Base-by-base conservation (phyloP, 2,888 invertebrate species). In the Salticus scenicus region DNA sequence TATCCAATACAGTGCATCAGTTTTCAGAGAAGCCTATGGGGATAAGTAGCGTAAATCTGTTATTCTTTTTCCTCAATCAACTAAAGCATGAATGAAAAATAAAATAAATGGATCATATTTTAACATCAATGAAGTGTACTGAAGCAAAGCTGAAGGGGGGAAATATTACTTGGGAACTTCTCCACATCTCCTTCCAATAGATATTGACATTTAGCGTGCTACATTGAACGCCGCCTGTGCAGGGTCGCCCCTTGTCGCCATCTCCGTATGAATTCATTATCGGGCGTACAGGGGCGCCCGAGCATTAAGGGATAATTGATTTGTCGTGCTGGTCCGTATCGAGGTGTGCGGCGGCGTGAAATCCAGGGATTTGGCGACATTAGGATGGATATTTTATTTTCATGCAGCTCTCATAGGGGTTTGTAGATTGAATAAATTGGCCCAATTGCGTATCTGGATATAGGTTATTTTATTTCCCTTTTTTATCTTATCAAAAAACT, bases 221-320 rank as follows among this genome's bases (percentile, higher is more conserved):
- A 67, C 81, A 75, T 81, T 81, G 69, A 28, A 51, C 42, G 17
- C 30, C 51, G 63, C n/a, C n/a, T 14, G 17, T 24, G 7, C 8
- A 10, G 63, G 31, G 12, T 37, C 57, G 70, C 67, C 30, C 72
- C 42, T 10, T 37, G 4, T 4, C 10, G 47, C 51, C 33, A 17
- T 67, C 57, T 24, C 66, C 80, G 81, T 75, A 74, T 75, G 81
- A 81, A 81, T 81, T 81, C 81, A 81, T 81, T 81, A 81, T 7
- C 41, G 42, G 37, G 70, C 70, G 74, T 75, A 74, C 73, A 70
- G 64, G 75, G 75, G 81, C 81, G 81, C 73, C 47, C 28, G 70
- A 75, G 74, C 81, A 81, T 81, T 81, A 81, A 81, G 70, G 41
- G 75, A 75, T 81, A 81, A 81, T 81, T 81, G 81, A 81, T 81